Conservation (phyloP, 2,113 vertebrate species). For the Synodontis membranacea region DNA sequence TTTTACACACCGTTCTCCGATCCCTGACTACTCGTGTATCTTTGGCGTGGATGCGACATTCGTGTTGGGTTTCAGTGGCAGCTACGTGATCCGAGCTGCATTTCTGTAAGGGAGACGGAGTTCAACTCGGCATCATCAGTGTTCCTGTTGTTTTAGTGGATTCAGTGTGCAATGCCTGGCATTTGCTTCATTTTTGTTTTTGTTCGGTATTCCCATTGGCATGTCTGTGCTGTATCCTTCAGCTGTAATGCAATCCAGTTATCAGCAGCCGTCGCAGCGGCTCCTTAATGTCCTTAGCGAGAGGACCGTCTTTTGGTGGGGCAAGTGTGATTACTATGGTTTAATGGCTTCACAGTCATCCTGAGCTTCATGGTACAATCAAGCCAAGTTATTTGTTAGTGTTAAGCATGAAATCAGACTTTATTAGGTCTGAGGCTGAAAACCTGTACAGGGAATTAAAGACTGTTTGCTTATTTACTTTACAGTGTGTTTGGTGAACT, state of each 20-base stretch:
- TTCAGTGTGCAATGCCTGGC: not conserved
- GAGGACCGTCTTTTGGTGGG: not conserved
- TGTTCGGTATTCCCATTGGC: not conserved
- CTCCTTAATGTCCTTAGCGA: not conserved
- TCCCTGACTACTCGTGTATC: not conserved
- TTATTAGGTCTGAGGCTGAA: not conserved
- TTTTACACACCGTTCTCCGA: not conserved
- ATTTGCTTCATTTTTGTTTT: slow-evolving; percentile 21
- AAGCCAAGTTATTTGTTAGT: not conserved
- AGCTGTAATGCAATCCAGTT: slow-evolving; percentile 39
- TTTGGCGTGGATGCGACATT: not conserved
- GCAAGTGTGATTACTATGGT: not conserved
- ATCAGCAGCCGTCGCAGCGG: slow-evolving; percentile 38
- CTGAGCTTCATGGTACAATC: not conserved
- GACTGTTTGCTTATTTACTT: not conserved
- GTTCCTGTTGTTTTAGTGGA: slow-evolving; percentile 37
- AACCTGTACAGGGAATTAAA: not conserved
- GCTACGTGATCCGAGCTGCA: slow-evolving; percentile 23
- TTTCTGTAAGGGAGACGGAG: slow-evolving; percentile 30
- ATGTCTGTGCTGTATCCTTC: slow-evolving; percentile 17
- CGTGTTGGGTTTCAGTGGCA: slow-evolving; percentile 27
- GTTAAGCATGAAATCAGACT: slow-evolving; percentile 2
- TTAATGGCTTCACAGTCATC: not conserved
- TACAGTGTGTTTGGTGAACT: not conserved
- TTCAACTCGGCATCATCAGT: slow-evolving; percentile 19